Evolutionary conservation across 2,797 vertebrate species (phyloP).

Genomic region (Siniperca obscura): DNA sequence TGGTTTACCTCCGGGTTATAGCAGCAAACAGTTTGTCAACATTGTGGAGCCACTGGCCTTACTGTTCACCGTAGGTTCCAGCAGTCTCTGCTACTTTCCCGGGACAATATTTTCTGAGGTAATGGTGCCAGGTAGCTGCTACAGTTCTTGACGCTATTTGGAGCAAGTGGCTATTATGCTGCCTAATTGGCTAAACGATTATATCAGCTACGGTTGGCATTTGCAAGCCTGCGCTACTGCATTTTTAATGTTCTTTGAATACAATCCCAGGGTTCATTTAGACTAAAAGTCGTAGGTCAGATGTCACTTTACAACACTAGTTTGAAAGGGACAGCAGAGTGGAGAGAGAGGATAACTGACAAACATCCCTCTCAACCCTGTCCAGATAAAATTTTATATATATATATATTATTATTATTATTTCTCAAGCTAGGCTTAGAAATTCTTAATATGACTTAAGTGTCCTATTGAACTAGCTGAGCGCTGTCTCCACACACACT

Average conservation of each 20-base stretch:
- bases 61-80: conserved; percentile 13
- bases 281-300: conserved; percentile 23
- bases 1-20: conserved; percentile 89
- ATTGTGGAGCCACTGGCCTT: not conserved
- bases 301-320: conserved; percentile 15
- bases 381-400: not conserved
- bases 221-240: conserved; percentile 26
- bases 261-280: conserved; percentile 31
- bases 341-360: conserved; percentile 19
- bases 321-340: conserved; percentile 25
- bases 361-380: not conserved
- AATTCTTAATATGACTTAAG: not conserved
- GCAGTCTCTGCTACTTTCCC: conserved; percentile 19
- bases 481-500: not conserved
- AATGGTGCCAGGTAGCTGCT: conserved; percentile 26
- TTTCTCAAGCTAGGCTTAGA: conserved; percentile 5
- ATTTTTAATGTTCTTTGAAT: conserved; percentile 53
- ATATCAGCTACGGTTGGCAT: conserved; percentile 31
- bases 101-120: conserved; percentile 23
- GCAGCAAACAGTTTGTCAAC: conserved; percentile 25
- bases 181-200: conserved; percentile 33
- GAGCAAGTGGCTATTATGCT: conserved; percentile 40
- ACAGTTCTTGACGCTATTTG: conserved; percentile 3
- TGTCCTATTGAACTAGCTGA: conserved; percentile 22
- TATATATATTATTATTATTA: too few relatives aligned